Percentiles rank a stretch among this genome's conserved stretches.
Conservation (phyloP, 2,113 vertebrate genomes). For the Blennius ocellaris region DNA sequence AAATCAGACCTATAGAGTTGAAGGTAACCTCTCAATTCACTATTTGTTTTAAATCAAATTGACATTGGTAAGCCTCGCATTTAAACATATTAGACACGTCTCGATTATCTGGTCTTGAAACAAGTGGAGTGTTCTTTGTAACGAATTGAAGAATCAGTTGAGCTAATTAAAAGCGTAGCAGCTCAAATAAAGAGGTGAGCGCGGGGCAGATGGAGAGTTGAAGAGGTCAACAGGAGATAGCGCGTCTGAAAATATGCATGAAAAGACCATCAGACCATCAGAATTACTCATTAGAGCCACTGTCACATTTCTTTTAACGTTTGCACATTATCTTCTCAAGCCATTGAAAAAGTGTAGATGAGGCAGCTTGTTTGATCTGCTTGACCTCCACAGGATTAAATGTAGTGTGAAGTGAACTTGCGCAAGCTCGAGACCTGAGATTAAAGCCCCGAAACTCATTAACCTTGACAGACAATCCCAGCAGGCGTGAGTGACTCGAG, state of each 20-base stretch:
- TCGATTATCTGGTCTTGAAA: not conserved
- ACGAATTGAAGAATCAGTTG: not conserved
- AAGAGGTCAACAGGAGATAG: not conserved
- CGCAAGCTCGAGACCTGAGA: conserved; percentile 16
- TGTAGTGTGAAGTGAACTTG: not conserved
- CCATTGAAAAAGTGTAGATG: not conserved
- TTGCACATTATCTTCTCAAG: not conserved
- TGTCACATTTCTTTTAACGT: no score
- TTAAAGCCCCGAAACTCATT: conserved; percentile 34
- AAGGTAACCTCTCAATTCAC: no score
- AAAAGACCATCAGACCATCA: not conserved
- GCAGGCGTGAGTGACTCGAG: not conserved
- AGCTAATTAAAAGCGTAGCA: not conserved
- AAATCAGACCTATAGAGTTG: no score
- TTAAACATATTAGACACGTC: no score
- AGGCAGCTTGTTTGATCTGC: not conserved
- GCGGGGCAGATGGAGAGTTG: not conserved
- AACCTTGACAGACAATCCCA: conserved; percentile 23
- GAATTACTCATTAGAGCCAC: no score
- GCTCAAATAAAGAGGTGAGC: not conserved
- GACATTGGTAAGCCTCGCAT: no score
- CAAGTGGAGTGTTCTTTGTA: not conserved
- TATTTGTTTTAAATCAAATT: no score
- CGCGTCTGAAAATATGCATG: not conserved
- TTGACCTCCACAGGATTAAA: not conserved